Base-by-base conservation (phyloP, 2,888 invertebrate genomes). In the Pyrgus malvae region DNA sequence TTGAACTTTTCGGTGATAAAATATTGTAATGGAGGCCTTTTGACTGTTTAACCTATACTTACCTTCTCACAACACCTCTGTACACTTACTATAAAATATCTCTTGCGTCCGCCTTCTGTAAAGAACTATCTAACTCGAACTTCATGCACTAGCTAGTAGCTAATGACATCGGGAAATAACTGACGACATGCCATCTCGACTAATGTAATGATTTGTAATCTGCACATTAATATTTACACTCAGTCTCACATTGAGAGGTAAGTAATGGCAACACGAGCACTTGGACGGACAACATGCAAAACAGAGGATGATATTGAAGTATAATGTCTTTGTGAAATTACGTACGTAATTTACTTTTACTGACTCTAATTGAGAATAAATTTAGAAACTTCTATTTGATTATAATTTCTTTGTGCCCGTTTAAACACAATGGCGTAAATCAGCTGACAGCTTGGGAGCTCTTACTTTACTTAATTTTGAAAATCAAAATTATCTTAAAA, bases 181-280 rank as follows among this genome's bases (percentile, higher is more conserved):
- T 25, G 27, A 38, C 37, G 7, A n/a, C 35, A 40, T 46, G 21
- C 7, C 23, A 41, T 46, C 8, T 19, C 19, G 31, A 54, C 53
- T 46, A 54, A 54, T 53, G n/a, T 38, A 16, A 25, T 21, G 31
- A 31, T 6, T 19, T 27, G 50, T 25, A 5, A 42, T 31, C 25
- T 27, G 19, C 33, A 25, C 37, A 45, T 40, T 41, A 23, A 74
- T 77, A 80, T 83, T 86, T 84, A 80, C 87, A 87, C 87, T 87
- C 87, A 77, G 84, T 74, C 73, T 35, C 31, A 48, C 35, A 33
- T 25, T 51, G 25, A 19, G 56, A 58, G 58, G 88, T 88, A 86
- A 88, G 88, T 86, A 62, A 77, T 82, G 85, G 81, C 85, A 81
- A 76, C 72, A 65, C 69, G 58, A 57, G 62, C 58, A 60, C 44